Evolutionary conservation across 2,797 vertebrate genomes (phyloP).

Genomic region (Sarcophilus harrisii): DNA sequence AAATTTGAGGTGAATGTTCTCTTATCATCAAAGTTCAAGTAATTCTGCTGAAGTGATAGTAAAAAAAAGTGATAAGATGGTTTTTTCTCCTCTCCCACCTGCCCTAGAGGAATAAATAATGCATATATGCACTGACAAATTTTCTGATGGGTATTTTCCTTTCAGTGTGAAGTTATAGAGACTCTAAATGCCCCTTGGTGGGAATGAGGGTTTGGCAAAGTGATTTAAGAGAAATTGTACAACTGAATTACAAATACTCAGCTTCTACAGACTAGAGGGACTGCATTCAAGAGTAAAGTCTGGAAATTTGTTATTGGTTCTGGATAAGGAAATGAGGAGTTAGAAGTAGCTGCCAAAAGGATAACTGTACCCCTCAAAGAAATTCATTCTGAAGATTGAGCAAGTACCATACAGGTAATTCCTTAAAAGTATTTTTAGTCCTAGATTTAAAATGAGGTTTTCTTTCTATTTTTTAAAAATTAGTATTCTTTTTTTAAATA

Average conservation of each 20-base stretch:
- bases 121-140: not conserved
- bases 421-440: not conserved
- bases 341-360: not conserved
- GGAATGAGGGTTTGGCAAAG: not conserved
- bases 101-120: not conserved
- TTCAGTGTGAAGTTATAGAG: not conserved
- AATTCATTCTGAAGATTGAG: not conserved
- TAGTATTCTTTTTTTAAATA: no score
- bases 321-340: not conserved
- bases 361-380: not conserved
- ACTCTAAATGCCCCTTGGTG: not conserved
- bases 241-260: not conserved
- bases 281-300: not conserved
- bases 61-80: not conserved
- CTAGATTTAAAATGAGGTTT: not conserved
- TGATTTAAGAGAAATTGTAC: not conserved
- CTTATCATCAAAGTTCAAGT: not conserved
- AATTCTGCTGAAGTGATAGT: not conserved
- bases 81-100: not conserved
- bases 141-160: not conserved
- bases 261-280: not conserved
- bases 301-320: not conserved
- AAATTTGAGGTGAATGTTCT: not conserved
- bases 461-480: not conserved
- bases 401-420: not conserved